Base-by-base conservation (phyloP, 2,113 vertebrate species). In the Planiliza haematocheilus region DNA sequence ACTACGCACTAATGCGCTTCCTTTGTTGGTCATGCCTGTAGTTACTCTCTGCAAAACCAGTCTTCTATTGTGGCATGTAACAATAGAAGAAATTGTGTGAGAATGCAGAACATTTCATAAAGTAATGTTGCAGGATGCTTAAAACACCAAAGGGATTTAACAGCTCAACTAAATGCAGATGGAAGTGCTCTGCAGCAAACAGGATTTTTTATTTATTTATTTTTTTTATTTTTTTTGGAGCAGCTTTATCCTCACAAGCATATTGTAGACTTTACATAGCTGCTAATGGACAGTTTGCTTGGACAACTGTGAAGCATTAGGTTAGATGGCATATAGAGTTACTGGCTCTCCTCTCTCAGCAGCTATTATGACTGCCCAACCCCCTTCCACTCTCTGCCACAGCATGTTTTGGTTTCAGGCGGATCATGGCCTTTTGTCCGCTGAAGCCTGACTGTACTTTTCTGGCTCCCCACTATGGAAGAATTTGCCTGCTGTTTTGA, bases 391-490 rank as follows among this genome's bases (percentile, higher is more conserved):
- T 48, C 24, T 12, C 51, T 51, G 67, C 55, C 66, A 17, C 75
- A 24, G 74, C 67, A 45, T 90, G 86, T 86, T 90, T 85, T 88
- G 86, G 73, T 85, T 76, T 82, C 53, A 76, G 68, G 70, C 83
- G 46, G 86, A 85, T 83, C 74, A 55, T 82, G 79, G 58, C 86
- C 83, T 88, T 86, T 89, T 88, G 84, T 89, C 81, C 81, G 72
- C 55, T 79, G 68, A 21, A 77, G 77, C 82, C 65, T 75, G 70
- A 56, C 86, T 88, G 75, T 77, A 89, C 86, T 88, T 82, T 85
- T 74, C 74, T 67, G 77, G n/a, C n/a, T 58, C 53, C 74, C 18
- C 61, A 77, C 48, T 14, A 61, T 60, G 68, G 70, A 73, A 70
- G 63, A 82, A 86, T 88, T 86, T 69, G 70, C 70, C 68, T 65